Base-by-base conservation (phyloP, 2,888 invertebrate species). In the Polymixis lichenea region DNA sequence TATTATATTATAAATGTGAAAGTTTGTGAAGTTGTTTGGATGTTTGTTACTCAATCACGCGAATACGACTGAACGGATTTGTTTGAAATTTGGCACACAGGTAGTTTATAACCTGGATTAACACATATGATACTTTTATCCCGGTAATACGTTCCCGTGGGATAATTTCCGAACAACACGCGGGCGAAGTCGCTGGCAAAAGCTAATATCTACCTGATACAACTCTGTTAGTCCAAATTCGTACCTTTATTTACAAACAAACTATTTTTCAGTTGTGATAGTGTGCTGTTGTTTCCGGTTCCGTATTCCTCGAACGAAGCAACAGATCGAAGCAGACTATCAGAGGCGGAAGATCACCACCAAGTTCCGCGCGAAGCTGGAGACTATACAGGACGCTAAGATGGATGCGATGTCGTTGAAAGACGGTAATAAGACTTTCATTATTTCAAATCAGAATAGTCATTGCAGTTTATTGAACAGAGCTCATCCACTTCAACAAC, bases 321-420 rank as follows among this genome's bases (percentile, higher is more conserved):
- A 99, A 94, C 99, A 99, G 95, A 99, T 99, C 83, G 99, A 99
- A 93, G 99, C 99, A 0, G 99, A 99, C 94, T 99, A 98, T 94
- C 98, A 98, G 88, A 97, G 99, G 32, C 98, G 98, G 89, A 98
- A 98, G 93, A 97, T 99, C 67, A 98, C 98, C 0, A 97, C 97
- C 87, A 98, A 98, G 93, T 99, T 99, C 93, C 97, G 98, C 17
- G 98, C 98, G 87, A 97, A 98, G 90, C 95, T 99, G 66, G 97
- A 98, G 90, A 97, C 98, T 86, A 98, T 99, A 87, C 98, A 98
- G 90, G 98, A 99, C 92, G 97, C 98, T 11, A 98, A 98, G 91
- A 98, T 99, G 98, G 98, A 99, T 89, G 97, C 97, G 53, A 97
- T 98, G 97, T 98, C 98, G 88, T 94, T 98, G 77, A 97, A 97